Conservation (phyloP, 2,113 vertebrate genomes). For the Elgaria multicarinata region DNA sequence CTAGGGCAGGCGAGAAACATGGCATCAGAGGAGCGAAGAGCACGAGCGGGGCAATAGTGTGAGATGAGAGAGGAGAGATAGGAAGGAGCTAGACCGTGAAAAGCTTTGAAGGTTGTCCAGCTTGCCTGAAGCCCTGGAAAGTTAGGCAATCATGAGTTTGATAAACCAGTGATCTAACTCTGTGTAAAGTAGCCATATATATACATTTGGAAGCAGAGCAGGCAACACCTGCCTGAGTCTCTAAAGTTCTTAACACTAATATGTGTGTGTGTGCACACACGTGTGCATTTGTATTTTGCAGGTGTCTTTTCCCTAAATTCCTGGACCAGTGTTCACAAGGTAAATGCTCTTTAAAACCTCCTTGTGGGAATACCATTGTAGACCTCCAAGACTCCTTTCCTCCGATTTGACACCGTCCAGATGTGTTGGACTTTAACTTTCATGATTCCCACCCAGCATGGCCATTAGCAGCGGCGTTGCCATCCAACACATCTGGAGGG, state of each 20-base stretch:
- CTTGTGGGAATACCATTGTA: not conserved
- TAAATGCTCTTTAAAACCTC: slow-evolving; percentile 60
- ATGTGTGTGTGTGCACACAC: not conserved
- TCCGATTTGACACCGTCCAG: too few species aligned
- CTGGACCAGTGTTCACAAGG: slow-evolving; percentile 97
- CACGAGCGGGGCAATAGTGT: too few species aligned
- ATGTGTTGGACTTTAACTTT: too few species aligned
- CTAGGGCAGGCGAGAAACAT: too few species aligned
- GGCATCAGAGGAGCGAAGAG: too few species aligned
- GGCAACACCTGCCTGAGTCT: not conserved
- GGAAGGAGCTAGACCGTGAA: too few species aligned
- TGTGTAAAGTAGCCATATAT: not conserved
- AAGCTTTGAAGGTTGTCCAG: too few species aligned
- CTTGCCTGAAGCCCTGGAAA: not conserved
- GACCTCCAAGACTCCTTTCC: not conserved
- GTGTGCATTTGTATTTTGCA: slow-evolving; percentile 59
- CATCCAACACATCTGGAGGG: too few species aligned
- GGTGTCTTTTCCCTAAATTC: slow-evolving; percentile 93
- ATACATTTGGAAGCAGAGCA: not conserved
- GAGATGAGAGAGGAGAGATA: too few species aligned
- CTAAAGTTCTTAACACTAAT: not conserved
- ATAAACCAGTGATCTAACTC: not conserved
- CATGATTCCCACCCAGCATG: not conserved
- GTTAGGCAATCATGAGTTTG: not conserved
- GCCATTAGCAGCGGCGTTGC: too few species aligned